A percentile compares a stretch with the other conserved stretches of the same genome.
Evolutionary conservation across 2,888 invertebrate genomes (phyloP).

Genomic region (Drosophila koepferae): DNA sequence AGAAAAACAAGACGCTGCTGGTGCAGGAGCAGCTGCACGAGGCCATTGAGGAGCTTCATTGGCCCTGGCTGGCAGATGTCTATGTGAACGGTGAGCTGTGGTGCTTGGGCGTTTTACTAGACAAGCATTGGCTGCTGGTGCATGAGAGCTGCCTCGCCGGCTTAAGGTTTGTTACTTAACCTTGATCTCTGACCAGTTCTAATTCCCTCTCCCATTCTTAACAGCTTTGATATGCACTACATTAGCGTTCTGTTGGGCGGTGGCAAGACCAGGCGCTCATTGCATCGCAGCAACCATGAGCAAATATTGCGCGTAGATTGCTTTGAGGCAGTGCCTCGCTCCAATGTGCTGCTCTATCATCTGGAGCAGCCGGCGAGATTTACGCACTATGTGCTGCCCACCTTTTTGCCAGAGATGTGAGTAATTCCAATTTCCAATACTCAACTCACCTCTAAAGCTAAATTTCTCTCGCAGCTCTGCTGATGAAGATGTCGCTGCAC

Average conservation of each 20-base stretch:
- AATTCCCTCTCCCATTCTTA: constrained; percentile 49
- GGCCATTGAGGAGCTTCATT: constrained; percentile 83
- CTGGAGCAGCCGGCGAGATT: constrained; percentile 87
- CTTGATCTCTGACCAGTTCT: fast-evolving
- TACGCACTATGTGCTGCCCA: constrained; percentile 89
- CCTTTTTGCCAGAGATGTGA: constrained; percentile 87
- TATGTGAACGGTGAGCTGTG: constrained; percentile 89
- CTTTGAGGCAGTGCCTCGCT: constrained; percentile 86
- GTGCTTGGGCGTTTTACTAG: constrained; percentile 90
- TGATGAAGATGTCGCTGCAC: constrained; percentile 71
- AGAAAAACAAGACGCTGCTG: constrained; percentile 77
- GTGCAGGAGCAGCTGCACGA: constrained; percentile 80
- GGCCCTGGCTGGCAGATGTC: constrained; percentile 92
- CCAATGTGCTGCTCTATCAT: constrained; percentile 88
- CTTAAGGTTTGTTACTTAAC: constrained; percentile 64
- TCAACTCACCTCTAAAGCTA: fast-evolving
- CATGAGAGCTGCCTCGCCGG: constrained; percentile 86
- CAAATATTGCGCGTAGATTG: constrained; percentile 88
- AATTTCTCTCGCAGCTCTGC: constrained; percentile 3
- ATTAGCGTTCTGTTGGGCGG: constrained; percentile 89
- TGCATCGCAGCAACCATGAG: constrained; percentile 89
- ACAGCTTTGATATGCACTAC: constrained; percentile 87
- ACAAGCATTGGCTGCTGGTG: constrained; percentile 89
- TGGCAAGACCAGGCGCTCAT: constrained; percentile 87
- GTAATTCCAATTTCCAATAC: constrained; percentile 52